These are phyloP conservation scores for Nettapus auritus DNA, from an alignment of 2,113 vertebrate genomes.

Conservation along the genomic window DNA sequence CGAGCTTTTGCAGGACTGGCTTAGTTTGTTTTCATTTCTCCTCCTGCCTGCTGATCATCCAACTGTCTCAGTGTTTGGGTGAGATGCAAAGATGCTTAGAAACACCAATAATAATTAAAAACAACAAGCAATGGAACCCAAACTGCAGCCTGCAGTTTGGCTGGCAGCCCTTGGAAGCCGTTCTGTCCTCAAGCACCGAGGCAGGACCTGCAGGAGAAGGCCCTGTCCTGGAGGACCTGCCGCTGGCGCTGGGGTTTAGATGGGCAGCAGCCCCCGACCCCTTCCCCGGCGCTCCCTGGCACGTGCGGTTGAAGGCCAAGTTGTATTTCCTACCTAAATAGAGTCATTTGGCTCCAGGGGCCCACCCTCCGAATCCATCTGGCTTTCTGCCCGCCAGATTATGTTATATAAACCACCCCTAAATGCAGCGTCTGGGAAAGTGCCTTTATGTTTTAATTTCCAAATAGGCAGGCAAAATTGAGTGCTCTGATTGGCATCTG, in stretches of 20 bases:
- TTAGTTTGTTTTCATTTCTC: constrained; percentile 22
- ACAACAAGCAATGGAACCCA: not conserved
- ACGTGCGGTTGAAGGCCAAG: accelerated
- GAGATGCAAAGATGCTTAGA: not conserved
- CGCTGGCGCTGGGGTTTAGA: accelerated
- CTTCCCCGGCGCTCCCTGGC: not conserved
- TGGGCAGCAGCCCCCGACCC: accelerated
- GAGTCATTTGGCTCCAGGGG: not conserved
- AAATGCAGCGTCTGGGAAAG: constrained; percentile 54
- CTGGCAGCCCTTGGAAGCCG: not conserved
- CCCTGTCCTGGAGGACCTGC: not conserved
- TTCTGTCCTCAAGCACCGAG: not conserved
- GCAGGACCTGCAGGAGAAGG: not conserved
- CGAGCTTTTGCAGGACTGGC: not conserved
- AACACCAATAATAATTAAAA: constrained; percentile 5
- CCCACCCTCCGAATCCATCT: not conserved
- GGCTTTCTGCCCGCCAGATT: constrained; percentile 47
- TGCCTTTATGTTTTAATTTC: constrained; percentile 74
- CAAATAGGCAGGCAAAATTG: constrained; percentile 66
- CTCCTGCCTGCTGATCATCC: constrained; percentile 25
- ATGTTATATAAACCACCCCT: constrained; percentile 55
- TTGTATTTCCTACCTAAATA: not conserved
- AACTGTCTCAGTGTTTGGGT: constrained; percentile 40
- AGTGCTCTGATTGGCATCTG: constrained; percentile 71
- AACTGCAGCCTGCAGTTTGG: not conserved